Evolutionary conservation across 2,113 vertebrate species (phyloP).

Genomic region (Redunca redunca): DNA sequence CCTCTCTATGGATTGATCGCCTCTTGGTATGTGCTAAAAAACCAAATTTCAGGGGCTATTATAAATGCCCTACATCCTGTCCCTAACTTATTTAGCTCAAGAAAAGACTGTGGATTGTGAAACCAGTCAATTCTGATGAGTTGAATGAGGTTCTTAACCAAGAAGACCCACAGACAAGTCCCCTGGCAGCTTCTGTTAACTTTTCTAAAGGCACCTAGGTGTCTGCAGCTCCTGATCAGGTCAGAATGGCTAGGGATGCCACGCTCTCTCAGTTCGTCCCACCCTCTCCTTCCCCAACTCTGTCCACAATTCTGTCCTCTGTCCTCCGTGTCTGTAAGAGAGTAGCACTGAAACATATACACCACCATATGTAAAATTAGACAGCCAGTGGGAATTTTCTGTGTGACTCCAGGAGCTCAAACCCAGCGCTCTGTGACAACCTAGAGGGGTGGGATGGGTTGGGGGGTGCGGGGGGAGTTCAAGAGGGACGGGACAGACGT

Average conservation of each 20-base stretch:
- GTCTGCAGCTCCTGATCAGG: not conserved
- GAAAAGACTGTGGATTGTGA: not conserved
- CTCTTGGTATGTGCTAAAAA: not conserved
- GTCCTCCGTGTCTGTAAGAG: not conserved
- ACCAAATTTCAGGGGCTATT: not conserved
- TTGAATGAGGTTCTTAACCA: not conserved
- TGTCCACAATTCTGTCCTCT: not conserved
- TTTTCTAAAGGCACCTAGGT: not conserved
- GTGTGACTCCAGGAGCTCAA: not conserved
- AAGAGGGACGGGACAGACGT: not conserved
- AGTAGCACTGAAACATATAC: not conserved
- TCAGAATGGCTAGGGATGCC: not conserved
- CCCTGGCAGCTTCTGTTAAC: not conserved
- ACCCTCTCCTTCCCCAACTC: not conserved
- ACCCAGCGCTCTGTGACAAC: not conserved
- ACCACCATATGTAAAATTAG: not conserved
- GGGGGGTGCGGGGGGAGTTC: not conserved
- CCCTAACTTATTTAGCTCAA: not conserved
- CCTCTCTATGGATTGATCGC: not conserved
- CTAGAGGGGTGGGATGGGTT: not conserved
- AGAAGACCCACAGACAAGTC: not conserved
- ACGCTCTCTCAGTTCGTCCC: rapidly evolving
- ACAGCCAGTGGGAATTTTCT: not conserved
- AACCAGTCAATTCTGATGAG: not conserved
- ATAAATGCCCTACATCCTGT: not conserved